phyloP scores from a whole-genome alignment of 2,113 vertebrate genomes.

The Synodontis membranacea region DNA sequence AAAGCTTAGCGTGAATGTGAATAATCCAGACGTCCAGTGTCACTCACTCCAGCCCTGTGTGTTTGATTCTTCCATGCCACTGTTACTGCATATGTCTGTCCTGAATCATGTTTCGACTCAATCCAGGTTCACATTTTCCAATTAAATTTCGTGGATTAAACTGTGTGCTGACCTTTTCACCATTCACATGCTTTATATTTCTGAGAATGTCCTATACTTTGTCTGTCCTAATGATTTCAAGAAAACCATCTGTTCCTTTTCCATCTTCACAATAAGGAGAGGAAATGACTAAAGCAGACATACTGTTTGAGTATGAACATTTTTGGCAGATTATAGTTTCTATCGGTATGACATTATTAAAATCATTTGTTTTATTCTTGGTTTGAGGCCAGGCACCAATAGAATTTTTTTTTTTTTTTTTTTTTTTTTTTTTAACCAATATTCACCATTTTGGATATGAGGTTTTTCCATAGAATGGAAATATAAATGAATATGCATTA shows the following conservation, averaged over 20 bases:
- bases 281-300: constrained; percentile 38
- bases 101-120: background rate
- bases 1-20: background rate
- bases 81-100: background rate
- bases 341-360: background rate
- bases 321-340: background rate
- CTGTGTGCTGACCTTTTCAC: background rate
- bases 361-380: background rate
- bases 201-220: background rate
- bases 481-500: background rate
- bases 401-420: background rate
- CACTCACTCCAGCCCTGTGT: background rate
- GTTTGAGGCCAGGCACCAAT: background rate
- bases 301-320: background rate
- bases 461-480: background rate
- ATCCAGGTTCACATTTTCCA: background rate
- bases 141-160: background rate
- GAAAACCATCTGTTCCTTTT: constrained; percentile 14
- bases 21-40: background rate
- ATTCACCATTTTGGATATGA: background rate
- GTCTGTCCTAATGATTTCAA: background rate
- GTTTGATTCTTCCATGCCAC: background rate
- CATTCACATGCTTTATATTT: background rate
- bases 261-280: background rate
- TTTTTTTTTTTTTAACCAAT: background rate